phyloP scores from a whole-genome alignment of 2,888 invertebrate genomes.

The Philereme vetulata region DNA sequence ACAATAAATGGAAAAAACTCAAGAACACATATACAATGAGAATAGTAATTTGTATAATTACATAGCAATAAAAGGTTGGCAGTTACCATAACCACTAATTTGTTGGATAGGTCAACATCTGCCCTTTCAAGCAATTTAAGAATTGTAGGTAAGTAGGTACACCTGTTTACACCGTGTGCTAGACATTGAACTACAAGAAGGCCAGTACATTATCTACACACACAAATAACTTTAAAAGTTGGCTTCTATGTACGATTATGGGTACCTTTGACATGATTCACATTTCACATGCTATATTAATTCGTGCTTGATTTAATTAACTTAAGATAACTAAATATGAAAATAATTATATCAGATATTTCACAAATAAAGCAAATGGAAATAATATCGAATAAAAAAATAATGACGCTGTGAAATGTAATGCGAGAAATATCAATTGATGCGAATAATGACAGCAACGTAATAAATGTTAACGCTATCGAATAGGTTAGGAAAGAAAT shows the following conservation, averaged over 20 bases:
- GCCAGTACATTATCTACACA: too few relatives aligned
- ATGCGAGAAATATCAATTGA: conserved; percentile 30
- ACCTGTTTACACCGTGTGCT: conserved; percentile 25
- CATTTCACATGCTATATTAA: too few relatives aligned
- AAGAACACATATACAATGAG: conserved; percentile 14
- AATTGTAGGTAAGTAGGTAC: conserved; percentile 10
- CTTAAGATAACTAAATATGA: not conserved
- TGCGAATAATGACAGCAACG: conserved; percentile 34
- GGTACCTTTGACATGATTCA: too few relatives aligned
- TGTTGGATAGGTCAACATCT: conserved; percentile 33
- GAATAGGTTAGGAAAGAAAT: conserved; percentile 34
- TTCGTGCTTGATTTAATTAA: too few relatives aligned
- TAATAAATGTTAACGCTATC: conserved; percentile 31
- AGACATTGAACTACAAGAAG: conserved; percentile 14
- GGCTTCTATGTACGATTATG: too few relatives aligned
- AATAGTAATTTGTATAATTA: conserved; percentile 12
- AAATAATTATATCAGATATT: not conserved
- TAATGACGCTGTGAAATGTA: too few relatives aligned
- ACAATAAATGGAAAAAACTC: not conserved
- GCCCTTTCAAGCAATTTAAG: conserved; percentile 32
- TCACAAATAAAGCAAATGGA: too few relatives aligned
- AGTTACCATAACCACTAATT: conserved; percentile 20
- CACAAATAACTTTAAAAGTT: too few relatives aligned
- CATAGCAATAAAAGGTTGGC: conserved; percentile 13
- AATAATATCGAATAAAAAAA: too few relatives aligned